Evolutionary conservation across 2,888 invertebrate genomes (phyloP).

Genomic region (Trissoscelio sp.): DNA sequence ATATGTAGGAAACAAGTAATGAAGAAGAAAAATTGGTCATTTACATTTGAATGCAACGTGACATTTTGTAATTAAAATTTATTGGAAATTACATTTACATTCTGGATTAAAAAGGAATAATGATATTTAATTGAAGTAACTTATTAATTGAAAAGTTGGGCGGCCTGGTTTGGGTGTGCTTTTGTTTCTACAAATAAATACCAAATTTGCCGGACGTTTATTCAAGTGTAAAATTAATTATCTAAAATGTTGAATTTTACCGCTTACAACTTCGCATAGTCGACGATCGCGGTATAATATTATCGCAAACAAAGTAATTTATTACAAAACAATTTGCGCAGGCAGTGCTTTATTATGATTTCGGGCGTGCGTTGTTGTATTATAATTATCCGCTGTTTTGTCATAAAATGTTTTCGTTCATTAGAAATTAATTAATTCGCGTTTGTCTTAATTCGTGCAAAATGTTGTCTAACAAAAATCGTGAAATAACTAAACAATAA

Average conservation of each 20-base stretch:
- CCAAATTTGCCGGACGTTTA: neutral
- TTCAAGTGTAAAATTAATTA: constrained; percentile 40
- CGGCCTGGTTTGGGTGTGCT: neutral
- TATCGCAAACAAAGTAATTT: constrained; percentile 30
- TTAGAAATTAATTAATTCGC: constrained; percentile 10
- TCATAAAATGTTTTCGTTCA: constrained; percentile 2
- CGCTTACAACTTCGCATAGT: neutral
- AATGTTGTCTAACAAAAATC: too few species aligned
- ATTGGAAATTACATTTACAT: too few species aligned
- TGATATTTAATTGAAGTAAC: neutral
- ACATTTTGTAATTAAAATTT: too few species aligned
- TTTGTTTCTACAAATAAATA: neutral
- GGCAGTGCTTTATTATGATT: constrained; percentile 13
- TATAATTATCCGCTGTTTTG: constrained; percentile 15
- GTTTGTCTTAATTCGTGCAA: neutral
- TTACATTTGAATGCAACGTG: too few species aligned
- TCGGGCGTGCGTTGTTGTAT: neutral
- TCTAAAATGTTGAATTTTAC: constrained; percentile 20
- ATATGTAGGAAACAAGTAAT: neutral
- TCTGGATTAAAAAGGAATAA: too few species aligned
- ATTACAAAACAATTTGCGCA: constrained; percentile 5
- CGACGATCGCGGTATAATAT: neutral
- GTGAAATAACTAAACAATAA: too few species aligned
- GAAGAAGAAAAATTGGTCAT: neutral
- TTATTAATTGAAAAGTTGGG: constrained; percentile 10